Percentiles rank a stretch among this genome's conserved stretches.
phyloP scores from a whole-genome alignment of 1,140 invertebrate species.

The Brachionus rubens region DNA sequence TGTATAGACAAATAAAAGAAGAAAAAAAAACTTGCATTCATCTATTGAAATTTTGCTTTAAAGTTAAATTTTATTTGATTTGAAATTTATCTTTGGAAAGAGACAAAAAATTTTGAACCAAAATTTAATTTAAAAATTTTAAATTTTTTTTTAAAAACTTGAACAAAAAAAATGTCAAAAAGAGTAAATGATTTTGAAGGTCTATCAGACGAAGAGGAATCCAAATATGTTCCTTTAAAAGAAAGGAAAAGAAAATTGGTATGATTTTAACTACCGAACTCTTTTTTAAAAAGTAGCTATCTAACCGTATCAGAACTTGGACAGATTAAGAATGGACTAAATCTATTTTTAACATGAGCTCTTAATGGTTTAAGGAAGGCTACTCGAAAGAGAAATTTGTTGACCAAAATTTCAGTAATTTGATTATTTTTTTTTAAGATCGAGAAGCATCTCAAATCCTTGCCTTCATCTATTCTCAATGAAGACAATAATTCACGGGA shows the following conservation, averaged over 20 bases:
- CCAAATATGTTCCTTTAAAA: constrained; percentile 36
- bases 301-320: no score
- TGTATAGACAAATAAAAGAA: neutral
- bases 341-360: no score
- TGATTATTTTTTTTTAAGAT: constrained; percentile 26
- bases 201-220: constrained; percentile 25
- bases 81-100: neutral
- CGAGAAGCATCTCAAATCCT: constrained; percentile 34
- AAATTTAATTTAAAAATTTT: neutral
- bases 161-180: constrained; percentile 47
- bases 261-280: neutral
- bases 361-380: no score
- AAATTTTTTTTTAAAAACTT: no score
- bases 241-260: constrained; percentile 44
- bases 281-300: no score
- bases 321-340: no score
- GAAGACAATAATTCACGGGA: constrained; percentile 27
- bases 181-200: constrained; percentile 24
- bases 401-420: no score
- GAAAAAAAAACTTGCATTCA: no score
- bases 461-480: neutral
- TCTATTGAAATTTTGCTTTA: neutral
- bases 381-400: no score
- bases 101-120: neutral
- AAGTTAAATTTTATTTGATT: constrained; percentile 26